Percentiles rank a stretch among this genome's conserved stretches.
Conservation (phyloP, 2,113 vertebrate species). For the Galbula dea region DNA sequence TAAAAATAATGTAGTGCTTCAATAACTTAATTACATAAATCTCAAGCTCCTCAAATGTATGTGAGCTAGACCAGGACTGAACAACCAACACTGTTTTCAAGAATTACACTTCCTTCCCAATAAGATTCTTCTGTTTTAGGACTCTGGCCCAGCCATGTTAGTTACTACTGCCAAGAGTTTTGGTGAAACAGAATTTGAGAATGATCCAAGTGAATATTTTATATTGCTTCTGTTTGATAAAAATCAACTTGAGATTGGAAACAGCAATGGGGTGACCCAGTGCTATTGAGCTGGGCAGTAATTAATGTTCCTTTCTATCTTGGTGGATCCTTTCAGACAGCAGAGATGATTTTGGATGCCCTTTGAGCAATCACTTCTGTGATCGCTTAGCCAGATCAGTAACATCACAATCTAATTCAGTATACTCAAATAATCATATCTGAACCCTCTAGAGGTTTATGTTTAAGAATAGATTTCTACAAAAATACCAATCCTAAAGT, state of each 20-base stretch:
- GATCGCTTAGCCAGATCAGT: neutral
- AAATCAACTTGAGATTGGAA: neutral
- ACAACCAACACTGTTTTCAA: neutral
- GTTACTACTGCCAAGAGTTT: neutral
- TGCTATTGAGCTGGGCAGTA: neutral
- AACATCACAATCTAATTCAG: neutral
- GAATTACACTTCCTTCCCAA: neutral
- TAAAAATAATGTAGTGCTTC: neutral
- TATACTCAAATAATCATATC: neutral
- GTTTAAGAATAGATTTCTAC: conserved; percentile 7
- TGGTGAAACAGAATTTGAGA: neutral
- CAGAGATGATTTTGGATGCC: neutral
- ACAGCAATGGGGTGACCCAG: neutral
- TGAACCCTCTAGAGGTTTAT: neutral
- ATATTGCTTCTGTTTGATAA: neutral
- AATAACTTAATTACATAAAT: neutral
- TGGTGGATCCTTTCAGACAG: neutral
- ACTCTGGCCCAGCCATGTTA: neutral
- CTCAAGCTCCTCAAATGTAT: neutral
- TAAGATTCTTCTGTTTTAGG: neutral
- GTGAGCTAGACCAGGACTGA: neutral
- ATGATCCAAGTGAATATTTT: neutral
- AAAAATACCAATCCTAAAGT: neutral
- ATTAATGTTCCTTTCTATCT: neutral
- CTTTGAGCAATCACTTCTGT: neutral